Percentiles rank a stretch among this genome's conserved stretches.
Conservation (phyloP, 2,888 invertebrate species). For the Escarpia spicata region DNA sequence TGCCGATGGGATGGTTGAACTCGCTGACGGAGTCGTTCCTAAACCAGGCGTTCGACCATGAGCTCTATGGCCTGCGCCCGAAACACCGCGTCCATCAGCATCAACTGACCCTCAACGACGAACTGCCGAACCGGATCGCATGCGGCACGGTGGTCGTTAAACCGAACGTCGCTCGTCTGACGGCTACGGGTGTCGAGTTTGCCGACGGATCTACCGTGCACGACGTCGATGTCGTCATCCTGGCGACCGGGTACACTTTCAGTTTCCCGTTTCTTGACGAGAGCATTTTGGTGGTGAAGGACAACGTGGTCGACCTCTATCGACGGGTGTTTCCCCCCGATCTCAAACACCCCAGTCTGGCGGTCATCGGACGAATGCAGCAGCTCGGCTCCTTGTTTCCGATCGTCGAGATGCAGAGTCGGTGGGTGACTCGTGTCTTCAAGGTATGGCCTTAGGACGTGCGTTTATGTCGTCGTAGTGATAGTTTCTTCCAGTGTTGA, state of each 20-base stretch:
- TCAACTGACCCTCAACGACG: conserved; percentile 66
- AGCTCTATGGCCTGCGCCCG: conserved; percentile 63
- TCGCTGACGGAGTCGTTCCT: conserved; percentile 40
- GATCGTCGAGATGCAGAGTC: conserved; percentile 67
- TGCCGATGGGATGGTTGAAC: conserved; percentile 27
- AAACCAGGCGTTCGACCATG: conserved; percentile 62
- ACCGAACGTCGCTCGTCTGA: conserved; percentile 52
- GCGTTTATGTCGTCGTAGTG: no score
- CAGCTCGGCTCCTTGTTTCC: conserved; percentile 68
- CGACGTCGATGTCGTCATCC: conserved; percentile 59
- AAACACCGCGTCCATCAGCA: conserved; percentile 50
- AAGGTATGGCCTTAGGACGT: conserved; percentile 63
- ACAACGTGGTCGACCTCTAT: conserved; percentile 61
- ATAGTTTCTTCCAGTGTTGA: no score
- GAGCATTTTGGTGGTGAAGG: conserved; percentile 50
- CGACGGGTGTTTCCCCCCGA: conserved; percentile 65
- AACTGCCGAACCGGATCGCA: conserved; percentile 63
- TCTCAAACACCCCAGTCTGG: conserved; percentile 60
- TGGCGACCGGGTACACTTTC: conserved; percentile 65
- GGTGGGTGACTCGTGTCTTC: conserved; percentile 64
- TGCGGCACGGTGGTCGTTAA: conserved; percentile 62
- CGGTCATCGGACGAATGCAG: conserved; percentile 66
- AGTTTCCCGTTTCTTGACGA: conserved; percentile 65
- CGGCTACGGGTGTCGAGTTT: conserved; percentile 55
- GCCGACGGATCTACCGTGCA: conserved; percentile 56